Percentiles rank a stretch among this genome's conserved stretches.
Conservation (phyloP, 2,797 vertebrate species). For the Gymnocypris eckloni region DNA sequence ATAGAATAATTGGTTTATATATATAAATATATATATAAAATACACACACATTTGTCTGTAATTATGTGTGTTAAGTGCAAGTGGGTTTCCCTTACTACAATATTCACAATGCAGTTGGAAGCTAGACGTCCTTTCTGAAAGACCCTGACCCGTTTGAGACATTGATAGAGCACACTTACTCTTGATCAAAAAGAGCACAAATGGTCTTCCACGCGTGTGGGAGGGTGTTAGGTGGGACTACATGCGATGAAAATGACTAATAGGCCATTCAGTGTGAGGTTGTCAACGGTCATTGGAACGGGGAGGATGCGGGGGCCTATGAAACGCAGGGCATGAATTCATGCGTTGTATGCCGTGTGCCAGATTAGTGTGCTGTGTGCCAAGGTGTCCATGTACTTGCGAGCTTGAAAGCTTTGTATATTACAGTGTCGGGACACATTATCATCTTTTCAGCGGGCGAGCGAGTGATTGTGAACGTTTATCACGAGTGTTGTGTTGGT, state of each 20-base stretch:
- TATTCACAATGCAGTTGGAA: neutral
- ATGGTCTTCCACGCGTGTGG: neutral
- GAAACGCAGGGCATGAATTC: slow-evolving; percentile 7
- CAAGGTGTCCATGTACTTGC: slow-evolving; percentile 40
- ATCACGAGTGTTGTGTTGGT: neutral
- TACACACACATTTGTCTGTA: neutral
- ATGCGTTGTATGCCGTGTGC: neutral
- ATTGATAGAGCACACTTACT: slow-evolving; percentile 11
- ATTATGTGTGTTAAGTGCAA: slow-evolving; percentile 18
- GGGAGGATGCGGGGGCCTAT: neutral
- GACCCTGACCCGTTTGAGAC: neutral
- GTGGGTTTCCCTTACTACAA: neutral
- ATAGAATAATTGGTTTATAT: no score
- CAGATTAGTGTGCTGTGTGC: slow-evolving; percentile 2
- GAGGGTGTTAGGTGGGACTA: slow-evolving; percentile 31
- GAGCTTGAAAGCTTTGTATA: slow-evolving; percentile 17
- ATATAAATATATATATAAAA: accelerated
- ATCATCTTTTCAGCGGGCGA: slow-evolving; percentile 18
- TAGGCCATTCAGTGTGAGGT: slow-evolving; percentile 34
- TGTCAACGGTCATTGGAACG: slow-evolving; percentile 14
- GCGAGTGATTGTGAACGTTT: neutral
- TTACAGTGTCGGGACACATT: slow-evolving; percentile 40
- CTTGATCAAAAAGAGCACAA: neutral
- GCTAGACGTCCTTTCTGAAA: neutral
- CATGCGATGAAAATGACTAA: slow-evolving; percentile 43